Conservation (phyloP, 2,113 vertebrate genomes). For the Pollimyrus isidori region DNA sequence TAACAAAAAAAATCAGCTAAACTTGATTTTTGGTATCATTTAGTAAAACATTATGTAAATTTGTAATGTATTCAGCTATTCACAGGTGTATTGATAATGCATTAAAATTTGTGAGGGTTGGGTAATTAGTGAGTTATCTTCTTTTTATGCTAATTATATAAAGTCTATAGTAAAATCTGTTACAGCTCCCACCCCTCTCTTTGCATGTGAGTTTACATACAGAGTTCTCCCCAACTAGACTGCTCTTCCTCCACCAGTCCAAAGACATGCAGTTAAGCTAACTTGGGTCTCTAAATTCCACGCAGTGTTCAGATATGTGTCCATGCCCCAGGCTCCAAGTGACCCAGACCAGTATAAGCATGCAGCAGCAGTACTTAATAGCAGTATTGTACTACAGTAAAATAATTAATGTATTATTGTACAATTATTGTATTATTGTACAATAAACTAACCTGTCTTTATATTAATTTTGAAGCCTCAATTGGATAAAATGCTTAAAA, state of each 20-base stretch:
- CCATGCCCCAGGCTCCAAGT: not conserved
- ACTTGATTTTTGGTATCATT: not conserved
- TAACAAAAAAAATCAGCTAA: not conserved
- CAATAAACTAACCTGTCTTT: not conserved
- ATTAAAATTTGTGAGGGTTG: not conserved
- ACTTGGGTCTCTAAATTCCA: not conserved
- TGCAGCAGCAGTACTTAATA: not conserved
- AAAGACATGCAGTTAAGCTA: not conserved
- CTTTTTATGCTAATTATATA: not conserved
- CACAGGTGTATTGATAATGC: not conserved
- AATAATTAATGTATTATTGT: not conserved
- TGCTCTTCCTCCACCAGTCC: not conserved
- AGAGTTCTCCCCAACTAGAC: not conserved
- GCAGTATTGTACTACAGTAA: not conserved
- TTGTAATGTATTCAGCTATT: not conserved
- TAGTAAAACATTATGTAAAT: not conserved
- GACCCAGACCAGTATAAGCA: not conserved
- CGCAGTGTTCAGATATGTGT: not conserved
- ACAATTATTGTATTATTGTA: not conserved
- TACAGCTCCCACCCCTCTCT: not conserved
- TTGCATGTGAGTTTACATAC: not conserved
- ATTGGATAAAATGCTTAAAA: not conserved
- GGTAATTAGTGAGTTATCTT: not conserved
- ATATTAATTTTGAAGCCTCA: not conserved
- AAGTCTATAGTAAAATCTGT: not conserved